A percentile compares a stretch with the other conserved stretches of the same genome.
Conservation (phyloP, 2,113 vertebrate species). For the Hippolais icterina region DNA sequence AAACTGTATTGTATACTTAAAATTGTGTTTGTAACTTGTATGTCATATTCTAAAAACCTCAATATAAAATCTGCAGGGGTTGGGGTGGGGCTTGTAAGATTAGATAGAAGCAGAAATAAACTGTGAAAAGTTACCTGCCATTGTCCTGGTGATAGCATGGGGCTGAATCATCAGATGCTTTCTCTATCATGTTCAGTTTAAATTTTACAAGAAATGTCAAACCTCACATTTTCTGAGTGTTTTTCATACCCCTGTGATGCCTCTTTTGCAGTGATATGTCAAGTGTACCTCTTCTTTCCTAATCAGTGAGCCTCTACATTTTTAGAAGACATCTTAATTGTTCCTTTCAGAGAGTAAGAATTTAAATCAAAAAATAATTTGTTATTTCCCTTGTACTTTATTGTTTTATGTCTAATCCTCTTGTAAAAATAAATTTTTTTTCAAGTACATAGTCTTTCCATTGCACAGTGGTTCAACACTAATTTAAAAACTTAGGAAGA, state of each 20-base stretch:
- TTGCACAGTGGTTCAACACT: not conserved
- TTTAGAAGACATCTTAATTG: not conserved
- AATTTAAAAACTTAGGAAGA: not conserved
- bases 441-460: not conserved
- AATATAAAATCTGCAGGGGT: not conserved
- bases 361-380: not conserved
- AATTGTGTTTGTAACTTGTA: not conserved
- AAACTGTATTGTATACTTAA: not conserved
- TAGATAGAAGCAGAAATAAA: not conserved
- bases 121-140: not conserved
- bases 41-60: not conserved
- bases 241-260: not conserved
- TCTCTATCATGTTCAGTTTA: not conserved
- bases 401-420: not conserved
- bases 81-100: not conserved
- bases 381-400: not conserved
- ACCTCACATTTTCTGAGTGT: not conserved
- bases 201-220: not conserved
- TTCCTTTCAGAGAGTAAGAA: not conserved
- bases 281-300: not conserved
- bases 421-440: slow-evolving; percentile 27
- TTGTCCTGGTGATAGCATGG: not conserved
- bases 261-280: not conserved
- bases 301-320: not conserved
- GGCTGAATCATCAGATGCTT: not conserved